phyloP scores from a whole-genome alignment of 2,888 invertebrate species.

The Timandra comae region DNA sequence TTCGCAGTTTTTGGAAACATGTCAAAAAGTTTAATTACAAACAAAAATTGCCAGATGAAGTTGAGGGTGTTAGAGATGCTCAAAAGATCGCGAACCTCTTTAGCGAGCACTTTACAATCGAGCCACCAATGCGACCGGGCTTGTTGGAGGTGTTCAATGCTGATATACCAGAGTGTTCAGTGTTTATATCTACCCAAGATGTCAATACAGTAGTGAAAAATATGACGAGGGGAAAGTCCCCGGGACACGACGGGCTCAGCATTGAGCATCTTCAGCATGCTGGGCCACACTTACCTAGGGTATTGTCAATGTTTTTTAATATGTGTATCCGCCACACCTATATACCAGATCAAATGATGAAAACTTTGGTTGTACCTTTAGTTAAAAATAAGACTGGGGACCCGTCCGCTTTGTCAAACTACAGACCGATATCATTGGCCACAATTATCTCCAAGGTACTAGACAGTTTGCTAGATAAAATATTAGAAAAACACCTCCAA shows the following conservation, averaged over 20 bases:
- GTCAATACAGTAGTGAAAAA: neutral
- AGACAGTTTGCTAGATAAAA: slow-evolving; percentile 15
- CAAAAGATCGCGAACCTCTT: slow-evolving; percentile 2
- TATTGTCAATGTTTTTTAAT: slow-evolving; percentile 12
- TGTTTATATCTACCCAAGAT: neutral
- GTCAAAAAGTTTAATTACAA: neutral
- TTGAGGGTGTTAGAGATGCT: slow-evolving; percentile 2
- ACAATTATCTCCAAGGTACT: slow-evolving; percentile 12
- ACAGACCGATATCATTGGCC: slow-evolving; percentile 17
- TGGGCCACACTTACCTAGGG: slow-evolving; percentile 12
- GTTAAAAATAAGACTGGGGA: slow-evolving; percentile 20
- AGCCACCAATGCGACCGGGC: neutral
- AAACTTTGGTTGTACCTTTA: slow-evolving; percentile 17
- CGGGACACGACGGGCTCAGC: slow-evolving; percentile 15
- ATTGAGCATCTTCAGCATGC: slow-evolving; percentile 17
- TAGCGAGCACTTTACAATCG: neutral
- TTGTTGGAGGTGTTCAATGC: neutral
- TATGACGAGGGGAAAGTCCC: slow-evolving; percentile 4
- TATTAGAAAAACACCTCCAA: slow-evolving; percentile 4
- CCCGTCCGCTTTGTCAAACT: slow-evolving; percentile 12
- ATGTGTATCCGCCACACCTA: slow-evolving; percentile 13
- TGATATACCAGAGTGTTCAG: neutral
- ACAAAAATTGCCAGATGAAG: neutral
- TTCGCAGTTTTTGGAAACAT: neutral
- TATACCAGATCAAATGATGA: slow-evolving; percentile 3